Evolutionary conservation across 1,140 invertebrate species (phyloP).

Genomic region (Brachionus manjavacas): DNA sequence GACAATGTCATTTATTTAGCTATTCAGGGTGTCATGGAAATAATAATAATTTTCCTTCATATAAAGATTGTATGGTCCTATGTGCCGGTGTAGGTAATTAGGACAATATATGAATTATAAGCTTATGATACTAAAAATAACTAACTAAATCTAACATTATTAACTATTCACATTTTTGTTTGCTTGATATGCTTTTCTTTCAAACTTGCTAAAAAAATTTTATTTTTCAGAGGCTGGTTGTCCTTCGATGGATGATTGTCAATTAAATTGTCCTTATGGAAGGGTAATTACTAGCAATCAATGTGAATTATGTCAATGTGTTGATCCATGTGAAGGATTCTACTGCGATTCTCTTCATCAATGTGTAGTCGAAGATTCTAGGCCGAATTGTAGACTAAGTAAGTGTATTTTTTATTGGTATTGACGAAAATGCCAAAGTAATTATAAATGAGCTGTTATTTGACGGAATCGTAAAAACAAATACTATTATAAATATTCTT

Average conservation of each 20-base stretch:
- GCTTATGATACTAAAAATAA: neutral
- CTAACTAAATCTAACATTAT: neutral
- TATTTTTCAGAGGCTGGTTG: neutral
- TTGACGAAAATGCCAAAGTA: no score
- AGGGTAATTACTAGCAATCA: neutral
- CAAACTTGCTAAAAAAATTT: neutral
- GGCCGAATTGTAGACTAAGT: neutral
- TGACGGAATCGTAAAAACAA: no score
- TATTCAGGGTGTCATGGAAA: slow-evolving; percentile 50
- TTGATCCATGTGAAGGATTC: slow-evolving; percentile 21
- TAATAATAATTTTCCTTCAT: slow-evolving; percentile 42
- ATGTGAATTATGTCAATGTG: slow-evolving; percentile 39
- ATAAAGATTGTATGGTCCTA: slow-evolving; percentile 16
- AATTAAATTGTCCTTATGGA: slow-evolving; percentile 7
- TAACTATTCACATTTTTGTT: neutral
- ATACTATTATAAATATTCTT: no score
- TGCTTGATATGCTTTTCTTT: neutral
- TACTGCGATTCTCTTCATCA: neutral
- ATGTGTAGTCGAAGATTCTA: neutral
- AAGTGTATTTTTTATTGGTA: neutral
- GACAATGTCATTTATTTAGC: slow-evolving; percentile 53
- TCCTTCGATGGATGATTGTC: neutral
- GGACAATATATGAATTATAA: neutral
- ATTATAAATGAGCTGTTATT: no score
- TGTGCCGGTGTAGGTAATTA: slow-evolving; percentile 14